Conservation (phyloP, 1,140 invertebrate genomes). For the Geopemphigus sp. region DNA sequence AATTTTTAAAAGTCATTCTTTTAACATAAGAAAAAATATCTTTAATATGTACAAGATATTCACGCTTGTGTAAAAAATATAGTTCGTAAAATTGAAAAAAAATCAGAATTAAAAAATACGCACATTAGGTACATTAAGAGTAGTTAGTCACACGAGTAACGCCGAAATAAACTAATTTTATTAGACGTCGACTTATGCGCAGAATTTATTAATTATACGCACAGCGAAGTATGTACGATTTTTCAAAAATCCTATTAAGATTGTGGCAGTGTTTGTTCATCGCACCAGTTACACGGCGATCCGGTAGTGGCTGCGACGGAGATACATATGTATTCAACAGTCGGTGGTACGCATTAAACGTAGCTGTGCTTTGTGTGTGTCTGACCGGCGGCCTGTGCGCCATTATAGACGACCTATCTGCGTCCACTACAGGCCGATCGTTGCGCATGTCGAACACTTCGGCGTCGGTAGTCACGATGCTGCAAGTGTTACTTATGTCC, state of each 20-base stretch:
- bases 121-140: too few species aligned
- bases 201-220: too few species aligned
- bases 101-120: too few species aligned
- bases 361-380: background rate
- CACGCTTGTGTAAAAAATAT: too few species aligned
- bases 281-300: conserved; percentile 1
- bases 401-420: background rate
- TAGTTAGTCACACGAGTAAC: background rate
- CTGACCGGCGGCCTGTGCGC: background rate
- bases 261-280: conserved; percentile 33
- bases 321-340: too few species aligned
- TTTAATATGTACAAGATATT: too few species aligned
- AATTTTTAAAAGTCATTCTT: too few species aligned
- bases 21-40: too few species aligned
- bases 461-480: background rate
- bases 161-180: background rate
- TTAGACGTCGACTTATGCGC: background rate
- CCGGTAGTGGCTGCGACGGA: too few species aligned
- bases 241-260: conserved; percentile 3
- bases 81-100: too few species aligned
- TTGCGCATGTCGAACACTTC: conserved; percentile 22
- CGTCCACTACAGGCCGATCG: background rate
- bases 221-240: conserved; percentile 14
- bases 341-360: background rate
- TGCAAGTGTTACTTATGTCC: background rate